Conservation (phyloP, 2,888 invertebrate species). For the Pseudococcus jackbeardsleyi region DNA sequence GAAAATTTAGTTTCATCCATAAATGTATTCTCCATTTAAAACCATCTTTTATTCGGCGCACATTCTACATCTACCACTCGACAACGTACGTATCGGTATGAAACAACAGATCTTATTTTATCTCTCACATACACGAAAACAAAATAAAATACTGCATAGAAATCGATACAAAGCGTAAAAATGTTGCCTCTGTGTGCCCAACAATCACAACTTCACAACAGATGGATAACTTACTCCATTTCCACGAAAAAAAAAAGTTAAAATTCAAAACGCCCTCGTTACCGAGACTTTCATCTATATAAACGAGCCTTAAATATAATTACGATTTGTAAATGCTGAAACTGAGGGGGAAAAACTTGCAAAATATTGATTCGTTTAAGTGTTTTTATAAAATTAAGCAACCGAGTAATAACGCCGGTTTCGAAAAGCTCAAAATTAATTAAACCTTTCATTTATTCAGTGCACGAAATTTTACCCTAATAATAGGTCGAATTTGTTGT, state of each 20-base stretch:
- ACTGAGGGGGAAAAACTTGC: not conserved
- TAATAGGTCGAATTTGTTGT: conserved; percentile 11
- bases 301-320: not conserved
- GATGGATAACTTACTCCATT: not conserved
- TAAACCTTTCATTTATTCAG: conserved; percentile 26
- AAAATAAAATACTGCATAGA: not conserved
- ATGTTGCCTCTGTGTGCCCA: not conserved
- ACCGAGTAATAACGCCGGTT: not conserved
- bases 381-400: conserved; percentile 32
- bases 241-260: not conserved
- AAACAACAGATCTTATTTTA: not conserved
- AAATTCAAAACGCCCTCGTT: not conserved
- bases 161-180: not conserved
- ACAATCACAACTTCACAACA: not conserved
- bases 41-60: not conserved
- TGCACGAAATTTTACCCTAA: conserved; percentile 46
- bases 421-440: conserved; percentile 31
- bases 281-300: not conserved
- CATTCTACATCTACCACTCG: not conserved
- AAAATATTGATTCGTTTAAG: conserved; percentile 24
- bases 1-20: conserved; percentile 2
- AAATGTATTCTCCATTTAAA: not conserved
- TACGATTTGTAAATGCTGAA: not conserved
- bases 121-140: not conserved
- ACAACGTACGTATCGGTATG: not conserved